Conservation (phyloP, 1,140 invertebrate genomes). For the Nasonia giraulti region DNA sequence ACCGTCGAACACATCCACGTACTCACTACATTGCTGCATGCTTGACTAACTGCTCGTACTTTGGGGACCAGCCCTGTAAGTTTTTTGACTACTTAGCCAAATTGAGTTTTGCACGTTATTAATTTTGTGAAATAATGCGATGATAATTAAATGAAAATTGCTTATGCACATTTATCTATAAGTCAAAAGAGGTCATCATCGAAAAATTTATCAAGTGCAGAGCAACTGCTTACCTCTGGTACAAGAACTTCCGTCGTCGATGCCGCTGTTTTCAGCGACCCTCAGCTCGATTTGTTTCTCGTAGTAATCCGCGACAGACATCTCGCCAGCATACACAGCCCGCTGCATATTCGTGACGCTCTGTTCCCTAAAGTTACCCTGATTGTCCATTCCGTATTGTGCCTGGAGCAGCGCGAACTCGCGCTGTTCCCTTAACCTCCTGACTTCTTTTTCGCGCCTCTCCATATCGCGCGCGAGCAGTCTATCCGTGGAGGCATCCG, state of each 20-base stretch:
- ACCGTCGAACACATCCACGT: slow-evolving; percentile 85
- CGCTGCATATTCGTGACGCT: slow-evolving; percentile 88
- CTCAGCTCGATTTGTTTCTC: slow-evolving; percentile 85
- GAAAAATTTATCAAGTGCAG: background rate
- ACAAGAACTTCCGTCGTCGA: slow-evolving; percentile 88
- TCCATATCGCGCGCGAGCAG: slow-evolving; percentile 78
- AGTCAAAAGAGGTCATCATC: background rate
- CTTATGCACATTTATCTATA: background rate
- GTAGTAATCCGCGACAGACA: slow-evolving; percentile 90
- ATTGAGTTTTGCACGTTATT: background rate
- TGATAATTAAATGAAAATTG: background rate
- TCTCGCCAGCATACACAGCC: slow-evolving; percentile 88
- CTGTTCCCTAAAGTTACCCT: slow-evolving; percentile 87
- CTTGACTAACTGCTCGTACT: slow-evolving; percentile 81
- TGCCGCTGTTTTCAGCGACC: slow-evolving; percentile 83
- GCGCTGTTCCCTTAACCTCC: slow-evolving; percentile 82
- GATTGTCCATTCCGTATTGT: slow-evolving; percentile 92
- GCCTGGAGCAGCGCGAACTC: slow-evolving; percentile 88
- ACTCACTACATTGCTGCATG: slow-evolving; percentile 80
- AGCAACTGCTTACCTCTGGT: slow-evolving; percentile 77
- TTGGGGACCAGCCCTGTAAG: slow-evolving; percentile 81
- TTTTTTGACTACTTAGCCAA: slow-evolving; percentile 49
- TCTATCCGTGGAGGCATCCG: slow-evolving; percentile 75
- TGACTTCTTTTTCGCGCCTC: slow-evolving; percentile 81
- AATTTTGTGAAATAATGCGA: background rate